Conservation (phyloP, 2,797 vertebrate genomes). For the Artibeus jamaicensis region DNA sequence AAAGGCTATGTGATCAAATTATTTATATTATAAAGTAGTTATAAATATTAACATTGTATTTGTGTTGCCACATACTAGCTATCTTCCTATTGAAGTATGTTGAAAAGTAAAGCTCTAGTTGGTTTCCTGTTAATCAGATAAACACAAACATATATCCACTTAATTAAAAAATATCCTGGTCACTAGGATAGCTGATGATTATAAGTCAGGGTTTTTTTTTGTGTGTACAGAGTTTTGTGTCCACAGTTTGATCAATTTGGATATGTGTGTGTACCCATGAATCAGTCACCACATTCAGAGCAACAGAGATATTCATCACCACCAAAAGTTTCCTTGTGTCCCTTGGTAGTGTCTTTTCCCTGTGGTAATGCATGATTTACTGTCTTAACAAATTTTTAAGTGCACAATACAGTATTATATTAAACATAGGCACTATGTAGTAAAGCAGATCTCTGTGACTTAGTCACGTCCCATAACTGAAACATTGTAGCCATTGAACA, state of each 20-base stretch:
- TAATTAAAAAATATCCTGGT: constrained; percentile 10
- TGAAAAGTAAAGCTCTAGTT: background rate
- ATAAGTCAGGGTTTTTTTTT: background rate
- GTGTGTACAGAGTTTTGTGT: background rate
- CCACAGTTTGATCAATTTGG: background rate
- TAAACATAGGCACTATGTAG: background rate
- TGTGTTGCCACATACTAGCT: background rate
- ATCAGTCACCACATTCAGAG: background rate
- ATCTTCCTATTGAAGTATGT: background rate
- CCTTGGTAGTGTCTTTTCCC: background rate
- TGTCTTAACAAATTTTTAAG: background rate
- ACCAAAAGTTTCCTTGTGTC: background rate
- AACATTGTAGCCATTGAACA: background rate
- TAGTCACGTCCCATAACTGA: background rate
- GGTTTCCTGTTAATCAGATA: background rate
- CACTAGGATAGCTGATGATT: background rate
- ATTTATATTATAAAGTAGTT: background rate
- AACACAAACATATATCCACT: background rate
- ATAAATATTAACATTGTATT: background rate
- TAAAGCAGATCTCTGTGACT: background rate
- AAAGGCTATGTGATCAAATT: background rate
- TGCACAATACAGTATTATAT: background rate
- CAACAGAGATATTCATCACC: background rate
- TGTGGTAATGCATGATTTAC: background rate
- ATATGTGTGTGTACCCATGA: background rate